Evolutionary conservation across 2,113 vertebrate genomes (phyloP), one percentile per base, ranked within the genome.

Genomic region (Tiliqua scincoides): DNA sequence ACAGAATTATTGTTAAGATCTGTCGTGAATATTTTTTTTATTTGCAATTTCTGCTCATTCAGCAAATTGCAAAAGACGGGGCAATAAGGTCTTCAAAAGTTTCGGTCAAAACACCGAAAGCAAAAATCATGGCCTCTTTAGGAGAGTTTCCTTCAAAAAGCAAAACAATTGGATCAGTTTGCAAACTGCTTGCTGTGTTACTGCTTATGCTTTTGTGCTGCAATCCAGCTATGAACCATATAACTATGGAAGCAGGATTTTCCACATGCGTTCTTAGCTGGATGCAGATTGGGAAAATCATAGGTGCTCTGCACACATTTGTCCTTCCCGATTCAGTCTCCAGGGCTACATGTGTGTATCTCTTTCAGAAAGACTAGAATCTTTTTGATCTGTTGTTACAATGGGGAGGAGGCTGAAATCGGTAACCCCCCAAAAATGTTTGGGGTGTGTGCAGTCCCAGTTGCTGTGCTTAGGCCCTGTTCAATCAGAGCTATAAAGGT

Each of bases 41-140:
- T 5, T 2, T 89, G 40, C 82, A 74, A 87, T 90, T 88, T 54
- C 75, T 88, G 75, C 82, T 85, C 90, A 63, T 89, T 91, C 67
- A 79, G 73, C 91, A 83, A 77, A 87, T 83, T 86, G 70, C 70
- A 93, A 32, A 78, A 30, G 57, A 84, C 85, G 61, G 0, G 0
- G 79, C 89, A 82, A 71, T 78, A 30, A 86, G 10, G 17, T 57
- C 14, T 57, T 17, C 54, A 57, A 57, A 57, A 57, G 77, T 87
- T 84, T 88, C 20, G 25, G 43, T 9, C 20, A 71, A 71, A 32
- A 80, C 43, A 11, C 4, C 71, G 21, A 71, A 7, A 37, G 52
- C 82, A 85, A 88, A 57, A 23, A 18, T 88, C 23, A n/a, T n/a
- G n/a, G n/a, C 5, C 20, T 40, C 32, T 71, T 71, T 37, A 18